These are phyloP conservation scores for Ctenicera cuprea DNA, from an alignment of 2,888 invertebrate species.

Conservation along the genomic window DNA sequence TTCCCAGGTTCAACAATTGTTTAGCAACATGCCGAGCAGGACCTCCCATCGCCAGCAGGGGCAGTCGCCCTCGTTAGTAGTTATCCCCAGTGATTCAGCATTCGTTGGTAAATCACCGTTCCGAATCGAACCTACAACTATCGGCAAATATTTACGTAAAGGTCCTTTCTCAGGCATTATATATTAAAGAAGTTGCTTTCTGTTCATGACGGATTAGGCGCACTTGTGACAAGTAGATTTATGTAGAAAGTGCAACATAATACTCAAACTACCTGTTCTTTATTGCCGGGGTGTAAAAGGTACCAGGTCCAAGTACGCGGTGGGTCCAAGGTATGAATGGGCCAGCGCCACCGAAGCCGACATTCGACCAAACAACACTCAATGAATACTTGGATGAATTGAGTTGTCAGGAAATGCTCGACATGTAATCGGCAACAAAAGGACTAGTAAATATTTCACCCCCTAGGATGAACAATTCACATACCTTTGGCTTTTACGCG, in stretches of 20 bases:
- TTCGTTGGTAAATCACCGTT: constrained; percentile 68
- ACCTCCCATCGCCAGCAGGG: constrained; percentile 66
- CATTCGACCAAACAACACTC: constrained; percentile 58
- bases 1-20: constrained; percentile 62
- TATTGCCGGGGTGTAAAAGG: constrained; percentile 60
- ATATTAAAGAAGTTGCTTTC: constrained; percentile 55
- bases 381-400: constrained; percentile 66
- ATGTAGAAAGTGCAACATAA: constrained; percentile 65
- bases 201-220: constrained; percentile 67
- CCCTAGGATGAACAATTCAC: constrained; percentile 47
- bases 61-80: constrained; percentile 57
- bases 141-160: constrained; percentile 72
- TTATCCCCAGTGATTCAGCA: constrained; percentile 67
- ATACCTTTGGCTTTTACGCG: constrained; percentile 37
- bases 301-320: constrained; percentile 74
- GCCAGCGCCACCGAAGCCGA: constrained; percentile 75
- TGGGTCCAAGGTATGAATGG: constrained; percentile 76
- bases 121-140: constrained; percentile 66
- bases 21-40: constrained; percentile 67
- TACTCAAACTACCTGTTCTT: constrained; percentile 62
- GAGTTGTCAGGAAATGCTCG: constrained; percentile 69
- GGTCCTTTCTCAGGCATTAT: constrained; percentile 55
- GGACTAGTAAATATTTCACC: constrained; percentile 68
- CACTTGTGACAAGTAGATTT: constrained; percentile 71
- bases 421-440: constrained; percentile 66